Evolutionary conservation across 2,113 vertebrate genomes (phyloP), one percentile per base, ranked within the genome.

Genomic region (Gnathonemus longibarbis): DNA sequence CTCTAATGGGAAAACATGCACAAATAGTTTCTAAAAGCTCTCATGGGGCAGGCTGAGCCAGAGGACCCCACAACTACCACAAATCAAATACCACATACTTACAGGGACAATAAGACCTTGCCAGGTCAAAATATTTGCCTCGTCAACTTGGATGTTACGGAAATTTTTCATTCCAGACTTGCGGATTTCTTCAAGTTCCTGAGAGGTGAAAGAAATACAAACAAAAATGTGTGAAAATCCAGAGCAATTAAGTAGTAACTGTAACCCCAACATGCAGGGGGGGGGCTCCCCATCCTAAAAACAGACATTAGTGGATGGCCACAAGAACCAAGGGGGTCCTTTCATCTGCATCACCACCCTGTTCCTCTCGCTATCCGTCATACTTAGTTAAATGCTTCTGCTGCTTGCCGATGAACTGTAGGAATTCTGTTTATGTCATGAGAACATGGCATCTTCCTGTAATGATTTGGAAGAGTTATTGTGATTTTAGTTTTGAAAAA

Each of bases 51-150:
- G 74, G 17, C 15, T 80, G 74, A 42, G 74, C 31, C 35, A 42
- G 74, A 42, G 74, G 74, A 42, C 35, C 17, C 74, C 9, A 10
- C 21, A 24, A 46, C 21, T 84, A 3, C 46, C 66, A 24, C 17
- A 27, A 27, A 19, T 48, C 2, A n/a, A 45, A 52, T 52, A 19
- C 11, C 0, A 3, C 70, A 92, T 95, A 99, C 98, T 98, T 95
- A 99, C 98, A 92, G 98, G 98, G 95, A 99, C 97, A 91, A 99
- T 98, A 94, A 99, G 98, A 88, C 97, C 98, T 96, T 99, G 98
- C 98, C 98, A 99, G 94, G 94, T 96, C 95, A 98, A 96, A 95
- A 99, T 95, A 95, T 99, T 98, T 66, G 98, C 94, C 94, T 99
- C 98, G 93, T 99, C 98, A 94, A 99, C 98, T 94, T 96, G 96